phyloP scores from a whole-genome alignment of 2,888 invertebrate species.

The Harpagoxenus sublaevis region DNA sequence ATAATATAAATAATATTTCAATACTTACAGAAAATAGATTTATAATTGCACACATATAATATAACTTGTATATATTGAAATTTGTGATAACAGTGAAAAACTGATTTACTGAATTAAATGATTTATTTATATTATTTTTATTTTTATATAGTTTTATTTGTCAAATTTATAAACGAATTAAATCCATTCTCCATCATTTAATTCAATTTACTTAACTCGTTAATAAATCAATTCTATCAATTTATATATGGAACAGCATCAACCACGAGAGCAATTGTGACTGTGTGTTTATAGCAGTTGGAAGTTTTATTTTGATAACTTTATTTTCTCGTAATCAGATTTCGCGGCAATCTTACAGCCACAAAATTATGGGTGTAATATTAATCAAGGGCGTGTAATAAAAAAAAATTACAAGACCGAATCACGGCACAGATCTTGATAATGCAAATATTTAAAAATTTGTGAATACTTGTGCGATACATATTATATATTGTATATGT shows the following conservation, averaged over 20 bases:
- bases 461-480: conserved; percentile 45
- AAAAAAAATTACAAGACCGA: conserved; percentile 1
- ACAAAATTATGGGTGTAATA: not conserved
- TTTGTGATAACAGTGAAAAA: not conserved
- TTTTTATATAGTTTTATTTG: not conserved
- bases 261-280: not conserved
- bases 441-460: conserved; percentile 27
- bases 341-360: not conserved
- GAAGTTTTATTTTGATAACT: not conserved
- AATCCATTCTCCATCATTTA: not conserved
- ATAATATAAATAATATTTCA: not conserved
- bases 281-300: not conserved
- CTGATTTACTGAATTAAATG: not conserved
- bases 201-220: not conserved
- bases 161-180: not conserved
- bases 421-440: conserved; percentile 20
- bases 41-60: not conserved
- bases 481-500: conserved; percentile 45
- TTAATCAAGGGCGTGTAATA: not conserved
- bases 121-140: not conserved
- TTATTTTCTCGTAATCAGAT: not conserved
- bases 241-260: not conserved
- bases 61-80: conserved; percentile 7
- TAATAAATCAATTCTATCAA: conserved; percentile 7
- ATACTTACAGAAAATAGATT: not conserved